A percentile compares a stretch with the other conserved stretches of the same genome.
These are phyloP conservation scores for Ectobius pallidus DNA, from an alignment of 2,888 invertebrate genomes.

Conservation along the genomic window DNA sequence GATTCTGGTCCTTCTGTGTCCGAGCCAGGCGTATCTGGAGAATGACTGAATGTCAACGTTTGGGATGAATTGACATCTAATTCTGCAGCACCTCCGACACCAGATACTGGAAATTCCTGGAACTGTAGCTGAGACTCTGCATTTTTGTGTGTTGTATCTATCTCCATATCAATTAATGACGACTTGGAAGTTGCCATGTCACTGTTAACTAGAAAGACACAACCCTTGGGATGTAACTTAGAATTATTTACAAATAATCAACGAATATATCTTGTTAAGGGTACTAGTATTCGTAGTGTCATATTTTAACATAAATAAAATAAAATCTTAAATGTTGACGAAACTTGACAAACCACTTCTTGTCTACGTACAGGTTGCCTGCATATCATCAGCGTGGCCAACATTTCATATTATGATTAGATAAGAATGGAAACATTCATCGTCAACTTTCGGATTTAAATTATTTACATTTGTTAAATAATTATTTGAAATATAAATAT, in stretches of 20 bases:
- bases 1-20: conserved; percentile 39
- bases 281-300: no score
- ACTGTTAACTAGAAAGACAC: background rate
- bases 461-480: no score
- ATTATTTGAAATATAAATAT: no score
- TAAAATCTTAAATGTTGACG: no score
- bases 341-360: background rate
- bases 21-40: conserved; percentile 42
- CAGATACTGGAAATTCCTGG: conserved; percentile 44
- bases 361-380: background rate
- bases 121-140: conserved; percentile 45
- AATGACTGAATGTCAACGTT: conserved; percentile 39
- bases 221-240: no score
- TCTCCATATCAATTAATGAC: conserved; percentile 38
- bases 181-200: conserved; percentile 34
- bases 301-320: no score
- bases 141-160: conserved; percentile 30
- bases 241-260: no score
- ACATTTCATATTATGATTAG: no score
- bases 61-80: conserved; percentile 39
- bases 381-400: background rate
- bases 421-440: no score
- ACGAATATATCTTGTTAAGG: no score
- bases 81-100: conserved; percentile 42
- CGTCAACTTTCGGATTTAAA: no score